Base-by-base conservation (phyloP, 2,113 vertebrate genomes). In the Melanerpes aurifrons region DNA sequence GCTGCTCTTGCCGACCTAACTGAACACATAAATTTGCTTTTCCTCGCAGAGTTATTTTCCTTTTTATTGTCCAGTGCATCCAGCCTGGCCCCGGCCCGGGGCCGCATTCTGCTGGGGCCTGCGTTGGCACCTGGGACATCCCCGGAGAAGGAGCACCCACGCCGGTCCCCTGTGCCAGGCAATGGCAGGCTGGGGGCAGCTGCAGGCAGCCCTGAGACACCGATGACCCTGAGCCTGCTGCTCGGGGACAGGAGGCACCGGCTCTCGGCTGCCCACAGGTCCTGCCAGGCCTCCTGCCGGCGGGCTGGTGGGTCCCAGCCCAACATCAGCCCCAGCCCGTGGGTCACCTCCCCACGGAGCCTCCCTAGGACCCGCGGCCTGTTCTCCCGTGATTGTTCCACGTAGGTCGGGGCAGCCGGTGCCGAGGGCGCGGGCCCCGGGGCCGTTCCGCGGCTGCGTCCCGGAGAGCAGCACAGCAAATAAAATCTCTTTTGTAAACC, bases 401-500 rank as follows among this genome's bases (percentile, higher is more conserved):
- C 63, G 37, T 28, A 40, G 63, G 63, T 13, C 16, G 16, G 22
- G 25, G 37, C 37, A 43, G 37, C 62, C 24, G 37, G 61, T 16
- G 35, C 15, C 61, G 32, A 37, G 35, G 32, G 37, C 35, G 22
- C 9, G 37, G 58, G 43, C 43, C 82, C 69, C 10, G 45, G 28
- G 2, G 1, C 17, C 72, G 37, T 72, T 54, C 67, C 90, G 66
- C 78, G 82, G 92, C 96, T 92, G 97, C 95, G 93, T 96, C 97
- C 97, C 96, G 95, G 94, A 94, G 90, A 95, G 95, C 96, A 96
- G 95, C 86, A n/a, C 37, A 76, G 92, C 95, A 82, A 98, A 98
- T 98, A 98, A 98, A 98, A 90, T 95, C 90, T 97, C 97, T 97
- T 98, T 98, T 97, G 91, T 98, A 97, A 97, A 93, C 50, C 74